Evolutionary conservation across 1,140 invertebrate genomes (phyloP), one percentile per base, ranked within the genome.

Genomic region (Leucophenga varia): DNA sequence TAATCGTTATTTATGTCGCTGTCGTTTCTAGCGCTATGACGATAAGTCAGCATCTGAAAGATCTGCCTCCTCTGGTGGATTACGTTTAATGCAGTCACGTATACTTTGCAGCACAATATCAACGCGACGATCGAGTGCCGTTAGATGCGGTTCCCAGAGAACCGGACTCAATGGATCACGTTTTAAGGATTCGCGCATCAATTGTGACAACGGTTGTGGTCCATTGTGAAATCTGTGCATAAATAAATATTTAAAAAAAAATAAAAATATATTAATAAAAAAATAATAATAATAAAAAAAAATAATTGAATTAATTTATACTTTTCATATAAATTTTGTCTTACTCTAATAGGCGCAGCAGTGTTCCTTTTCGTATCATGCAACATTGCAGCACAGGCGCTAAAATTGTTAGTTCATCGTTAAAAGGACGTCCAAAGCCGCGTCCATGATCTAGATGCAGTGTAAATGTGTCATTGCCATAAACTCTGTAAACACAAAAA

Each of bases 341-440:
- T 81, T 59, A 90, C 87, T 79, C 83, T 4, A 91, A 72, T 43
- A 95, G 77, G 16, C 81, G 87, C 32, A 79, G 71, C 3, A 94
- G 79, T 2, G 92, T 95, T 12, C 83, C 84, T 58, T 86, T 83
- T 31, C 91, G 79, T 40, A 95, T 84, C 58, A 91, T 77, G 72
- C 93, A 95, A 72, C 93, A 95, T 75, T 98, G 96, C 51, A 92
- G 80, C 2, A 98, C 76, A 1, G 95, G 96, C 4, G 93, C 91
- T 42, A 98, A 78, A 59, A 97, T 97, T 39, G 91, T 90, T 35
- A 94, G 79, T 76, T 98, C 95, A 69, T 98, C 95, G 68, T 96
- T 86, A 57, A 85, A 88, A 0, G 92, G 83, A 70, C 87, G 87
- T 0, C 95, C 95, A 75, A 98, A 98, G 6, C 89, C 93, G 52